phyloP scores from a whole-genome alignment of 2,888 invertebrate species.

The Lamellibrachia columna region DNA sequence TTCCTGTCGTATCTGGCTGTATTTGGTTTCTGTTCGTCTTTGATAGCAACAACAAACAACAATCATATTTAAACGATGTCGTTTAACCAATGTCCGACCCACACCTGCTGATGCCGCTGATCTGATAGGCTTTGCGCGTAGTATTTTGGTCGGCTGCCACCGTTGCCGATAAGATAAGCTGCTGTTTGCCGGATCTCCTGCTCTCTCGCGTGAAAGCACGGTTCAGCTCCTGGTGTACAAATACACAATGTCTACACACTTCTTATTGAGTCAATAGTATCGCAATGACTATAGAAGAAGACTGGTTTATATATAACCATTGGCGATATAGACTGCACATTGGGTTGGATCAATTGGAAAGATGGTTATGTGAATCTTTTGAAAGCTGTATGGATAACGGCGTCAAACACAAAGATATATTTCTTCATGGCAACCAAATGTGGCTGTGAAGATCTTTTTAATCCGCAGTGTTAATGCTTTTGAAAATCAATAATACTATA shows the following conservation, averaged over 20 bases:
- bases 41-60: neutral
- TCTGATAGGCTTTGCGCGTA: neutral
- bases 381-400: too few relatives aligned
- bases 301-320: too few relatives aligned
- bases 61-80: neutral
- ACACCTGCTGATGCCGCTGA: neutral
- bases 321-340: too few relatives aligned
- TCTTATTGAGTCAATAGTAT: too few relatives aligned
- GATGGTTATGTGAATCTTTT: too few relatives aligned
- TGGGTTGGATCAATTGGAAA: too few relatives aligned
- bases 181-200: neutral
- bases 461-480: too few relatives aligned
- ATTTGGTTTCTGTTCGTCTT: neutral
- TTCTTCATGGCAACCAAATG: too few relatives aligned
- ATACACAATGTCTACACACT: neutral
- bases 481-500: too few relatives aligned
- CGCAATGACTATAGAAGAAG: too few relatives aligned
- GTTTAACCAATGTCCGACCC: neutral
- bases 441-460: too few relatives aligned
- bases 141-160: neutral
- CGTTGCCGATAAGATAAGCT: conserved; percentile 2
- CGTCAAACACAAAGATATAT: too few relatives aligned
- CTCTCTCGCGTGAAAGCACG: neutral
- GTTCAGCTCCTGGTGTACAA: neutral
- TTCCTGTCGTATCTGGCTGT: neutral